Conservation (phyloP, 1,140 invertebrate genomes). For the Euura lappo region DNA sequence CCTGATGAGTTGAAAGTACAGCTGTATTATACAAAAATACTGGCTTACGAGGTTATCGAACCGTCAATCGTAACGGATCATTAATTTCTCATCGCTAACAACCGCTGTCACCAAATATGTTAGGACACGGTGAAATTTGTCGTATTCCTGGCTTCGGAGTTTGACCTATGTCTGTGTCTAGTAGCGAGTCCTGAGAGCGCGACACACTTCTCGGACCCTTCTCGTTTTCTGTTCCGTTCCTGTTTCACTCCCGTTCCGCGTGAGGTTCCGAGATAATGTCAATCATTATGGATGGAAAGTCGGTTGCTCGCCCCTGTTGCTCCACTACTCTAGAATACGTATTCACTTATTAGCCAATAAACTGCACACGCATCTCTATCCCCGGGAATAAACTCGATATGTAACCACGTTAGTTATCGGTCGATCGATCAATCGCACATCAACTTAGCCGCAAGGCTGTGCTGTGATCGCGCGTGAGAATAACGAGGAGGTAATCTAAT, state of each 20-base stretch:
- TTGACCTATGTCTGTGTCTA: too few species aligned
- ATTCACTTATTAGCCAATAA: not conserved
- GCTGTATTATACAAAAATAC: too few species aligned
- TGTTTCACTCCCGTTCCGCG: not conserved
- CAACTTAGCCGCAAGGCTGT: not conserved
- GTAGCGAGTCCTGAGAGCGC: too few species aligned
- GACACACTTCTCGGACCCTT: too few species aligned
- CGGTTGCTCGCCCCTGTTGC: not conserved
- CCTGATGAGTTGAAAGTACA: too few species aligned
- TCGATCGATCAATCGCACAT: not conserved
- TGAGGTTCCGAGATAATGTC: not conserved
- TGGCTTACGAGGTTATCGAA: too few species aligned
- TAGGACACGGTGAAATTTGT: too few species aligned
- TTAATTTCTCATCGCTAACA: too few species aligned
- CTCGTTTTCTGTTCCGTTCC: not conserved
- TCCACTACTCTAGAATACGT: not conserved
- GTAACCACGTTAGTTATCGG: not conserved
- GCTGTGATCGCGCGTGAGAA: not conserved
- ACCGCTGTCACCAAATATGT: too few species aligned
- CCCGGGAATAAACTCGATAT: too few species aligned
- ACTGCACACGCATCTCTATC: not conserved
- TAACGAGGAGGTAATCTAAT: not conserved
- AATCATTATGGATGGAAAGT: not conserved
- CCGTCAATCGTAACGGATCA: too few species aligned
- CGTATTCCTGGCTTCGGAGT: too few species aligned